These are phyloP conservation scores for Noctua pronuba DNA, from an alignment of 2,888 invertebrate species.

Conservation along the genomic window DNA sequence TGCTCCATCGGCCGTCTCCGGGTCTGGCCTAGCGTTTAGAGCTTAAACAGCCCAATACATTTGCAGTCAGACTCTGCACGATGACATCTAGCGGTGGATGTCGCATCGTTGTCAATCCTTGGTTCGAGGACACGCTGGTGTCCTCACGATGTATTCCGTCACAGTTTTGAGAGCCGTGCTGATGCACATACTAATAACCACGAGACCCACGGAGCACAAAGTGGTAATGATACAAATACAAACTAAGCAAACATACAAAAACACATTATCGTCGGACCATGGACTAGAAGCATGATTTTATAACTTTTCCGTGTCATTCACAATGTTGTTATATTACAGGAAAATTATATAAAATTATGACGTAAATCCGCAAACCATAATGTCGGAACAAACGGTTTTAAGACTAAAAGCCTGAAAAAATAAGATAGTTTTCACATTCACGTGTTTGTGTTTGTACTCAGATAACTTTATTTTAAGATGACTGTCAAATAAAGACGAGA, in stretches of 20 bases:
- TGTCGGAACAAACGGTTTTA: conserved; percentile 30
- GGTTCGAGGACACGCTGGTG: neutral
- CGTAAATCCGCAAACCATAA: conserved; percentile 11
- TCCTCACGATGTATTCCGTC: neutral
- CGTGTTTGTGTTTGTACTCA: conserved; percentile 28
- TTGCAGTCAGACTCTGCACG: too few species aligned
- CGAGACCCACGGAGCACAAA: neutral
- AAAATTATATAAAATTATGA: conserved; percentile 33
- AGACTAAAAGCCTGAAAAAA: conserved; percentile 53
- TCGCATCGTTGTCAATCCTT: neutral
- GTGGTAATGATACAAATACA: neutral
- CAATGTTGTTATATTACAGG: neutral
- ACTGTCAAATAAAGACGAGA: conserved; percentile 26
- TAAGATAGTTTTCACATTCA: conserved; percentile 42
- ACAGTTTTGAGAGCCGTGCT: neutral
- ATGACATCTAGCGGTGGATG: neutral
- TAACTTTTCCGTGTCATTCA: neutral
- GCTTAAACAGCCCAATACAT: too few species aligned
- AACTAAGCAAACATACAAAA: neutral
- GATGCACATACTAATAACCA: neutral
- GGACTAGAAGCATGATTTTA: neutral
- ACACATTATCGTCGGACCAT: neutral
- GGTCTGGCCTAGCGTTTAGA: neutral
- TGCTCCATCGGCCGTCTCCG: neutral
- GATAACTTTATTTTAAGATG: conserved; percentile 39